Evolutionary conservation across 2,113 vertebrate genomes (phyloP).

Genomic region (Sorex fumeus): DNA sequence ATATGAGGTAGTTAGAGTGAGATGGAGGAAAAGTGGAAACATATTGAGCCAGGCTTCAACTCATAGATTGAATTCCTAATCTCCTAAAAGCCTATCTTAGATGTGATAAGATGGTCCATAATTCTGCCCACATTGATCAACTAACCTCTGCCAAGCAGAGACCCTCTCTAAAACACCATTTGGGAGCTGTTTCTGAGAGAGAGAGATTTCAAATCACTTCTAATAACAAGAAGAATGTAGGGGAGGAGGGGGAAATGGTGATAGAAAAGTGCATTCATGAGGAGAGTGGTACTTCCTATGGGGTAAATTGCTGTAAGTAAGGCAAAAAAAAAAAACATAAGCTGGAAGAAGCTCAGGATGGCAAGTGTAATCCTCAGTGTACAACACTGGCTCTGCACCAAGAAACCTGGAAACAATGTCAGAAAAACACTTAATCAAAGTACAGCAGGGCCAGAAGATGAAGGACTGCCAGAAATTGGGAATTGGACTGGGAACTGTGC

Average conservation of each 20-base stretch:
- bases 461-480: slow-evolving; percentile 70
- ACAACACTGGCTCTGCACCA: slow-evolving; percentile 51
- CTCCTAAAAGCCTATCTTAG: neutral
- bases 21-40: neutral
- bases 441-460: slow-evolving; percentile 59
- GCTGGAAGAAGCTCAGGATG: neutral
- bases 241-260: neutral
- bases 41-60: neutral
- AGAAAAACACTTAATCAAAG: slow-evolving; percentile 73
- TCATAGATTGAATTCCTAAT: neutral
- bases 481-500: slow-evolving; percentile 55
- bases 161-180: neutral
- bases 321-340: slow-evolving; percentile 64
- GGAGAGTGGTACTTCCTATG: neutral
- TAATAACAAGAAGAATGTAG: neutral
- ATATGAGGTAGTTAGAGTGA: neutral
- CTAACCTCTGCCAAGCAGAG: neutral
- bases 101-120: neutral
- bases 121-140: neutral
- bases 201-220: neutral
- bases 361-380: slow-evolving; percentile 18
- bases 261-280: neutral
- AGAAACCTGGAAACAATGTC: slow-evolving; percentile 73
- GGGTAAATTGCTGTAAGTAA: slow-evolving; percentile 6
- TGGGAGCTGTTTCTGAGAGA: neutral